Percentiles rank a stretch among this genome's conserved stretches.
Conservation (phyloP, 2,797 vertebrate genomes). For the Benthosema pterotum region DNA sequence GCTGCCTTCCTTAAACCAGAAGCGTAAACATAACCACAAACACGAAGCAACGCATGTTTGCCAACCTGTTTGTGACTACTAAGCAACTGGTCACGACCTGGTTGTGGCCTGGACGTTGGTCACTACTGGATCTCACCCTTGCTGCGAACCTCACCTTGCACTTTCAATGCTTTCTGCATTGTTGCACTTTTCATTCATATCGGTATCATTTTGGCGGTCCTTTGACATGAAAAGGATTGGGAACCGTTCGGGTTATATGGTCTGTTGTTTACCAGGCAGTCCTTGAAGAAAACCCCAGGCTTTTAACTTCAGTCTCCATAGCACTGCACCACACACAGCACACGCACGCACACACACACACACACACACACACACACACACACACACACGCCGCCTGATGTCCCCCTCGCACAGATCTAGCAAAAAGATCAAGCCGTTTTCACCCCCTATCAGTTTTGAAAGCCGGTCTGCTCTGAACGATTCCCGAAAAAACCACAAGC, state of each 20-base stretch:
- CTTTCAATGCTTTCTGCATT: conserved; percentile 38
- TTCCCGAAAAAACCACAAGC: conserved; percentile 72
- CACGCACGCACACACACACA: conserved; percentile 20
- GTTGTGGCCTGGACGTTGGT: too few relatives aligned
- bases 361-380: conserved; percentile 25
- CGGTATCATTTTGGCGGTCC: too few relatives aligned
- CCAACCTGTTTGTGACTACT: too few relatives aligned
- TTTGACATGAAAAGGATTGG: too few relatives aligned
- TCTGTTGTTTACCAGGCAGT: conserved; percentile 27
- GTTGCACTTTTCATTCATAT: conserved; percentile 20
- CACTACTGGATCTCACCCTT: too few relatives aligned
- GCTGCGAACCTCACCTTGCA: conserved; percentile 26
- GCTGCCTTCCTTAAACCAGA: too few relatives aligned
- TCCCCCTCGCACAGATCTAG: conserved; percentile 22
- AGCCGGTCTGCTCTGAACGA: conserved; percentile 56
- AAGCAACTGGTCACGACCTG: too few relatives aligned
- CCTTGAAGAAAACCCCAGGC: conserved; percentile 39
- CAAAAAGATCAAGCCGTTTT: conserved; percentile 72
- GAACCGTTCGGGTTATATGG: too few relatives aligned
- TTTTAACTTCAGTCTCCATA: not conserved
- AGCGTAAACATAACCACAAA: too few relatives aligned
- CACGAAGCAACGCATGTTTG: too few relatives aligned
- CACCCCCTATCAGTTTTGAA: conserved; percentile 69
- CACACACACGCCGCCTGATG: conserved; percentile 38
- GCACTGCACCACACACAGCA: not conserved